Percentiles rank a stretch among this genome's conserved stretches.
phyloP scores from a whole-genome alignment of 2,888 invertebrate species.

The Agonum fuliginosum region DNA sequence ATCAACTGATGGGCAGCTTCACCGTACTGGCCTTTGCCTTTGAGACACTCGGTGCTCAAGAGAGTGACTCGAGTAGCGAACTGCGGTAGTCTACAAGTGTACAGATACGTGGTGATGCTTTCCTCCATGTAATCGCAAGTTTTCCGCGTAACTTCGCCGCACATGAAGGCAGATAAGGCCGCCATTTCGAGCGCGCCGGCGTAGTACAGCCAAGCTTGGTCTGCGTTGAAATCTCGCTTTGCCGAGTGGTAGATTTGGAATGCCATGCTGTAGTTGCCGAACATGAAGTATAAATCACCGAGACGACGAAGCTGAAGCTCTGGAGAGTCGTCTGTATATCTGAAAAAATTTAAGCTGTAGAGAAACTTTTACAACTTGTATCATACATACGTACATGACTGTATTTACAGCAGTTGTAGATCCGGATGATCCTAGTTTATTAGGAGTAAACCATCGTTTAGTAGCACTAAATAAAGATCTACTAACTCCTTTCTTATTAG shows the following conservation, averaged over 20 bases:
- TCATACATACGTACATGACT: constrained; percentile 82
- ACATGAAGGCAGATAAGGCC: constrained; percentile 92
- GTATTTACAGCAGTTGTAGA: constrained; percentile 82
- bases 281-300: constrained; percentile 97
- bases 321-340: constrained; percentile 88
- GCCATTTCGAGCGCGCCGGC: constrained; percentile 99
- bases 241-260: constrained; percentile 96
- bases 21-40: constrained; percentile 84
- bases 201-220: constrained; percentile 97
- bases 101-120: constrained; percentile 92
- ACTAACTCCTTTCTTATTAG: constrained; percentile 93
- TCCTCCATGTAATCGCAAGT: constrained; percentile 95
- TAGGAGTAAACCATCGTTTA: constrained; percentile 95
- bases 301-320: constrained; percentile 95
- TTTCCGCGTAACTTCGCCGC: constrained; percentile 85
- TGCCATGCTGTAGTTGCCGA: constrained; percentile 93
- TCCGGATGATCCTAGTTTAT: constrained; percentile 84
- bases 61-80: constrained; percentile 95
- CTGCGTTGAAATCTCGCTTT: constrained; percentile 97
- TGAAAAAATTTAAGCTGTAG: constrained; percentile 68
- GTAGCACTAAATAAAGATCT: constrained; percentile 95
- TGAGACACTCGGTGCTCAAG: constrained; percentile 90
- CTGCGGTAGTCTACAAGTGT: constrained; percentile 92
- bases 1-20: constrained; percentile 97
- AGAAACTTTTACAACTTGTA: constrained; percentile 36